Conservation (phyloP, 2,113 vertebrate genomes). For the Bombycilla garrulus region DNA sequence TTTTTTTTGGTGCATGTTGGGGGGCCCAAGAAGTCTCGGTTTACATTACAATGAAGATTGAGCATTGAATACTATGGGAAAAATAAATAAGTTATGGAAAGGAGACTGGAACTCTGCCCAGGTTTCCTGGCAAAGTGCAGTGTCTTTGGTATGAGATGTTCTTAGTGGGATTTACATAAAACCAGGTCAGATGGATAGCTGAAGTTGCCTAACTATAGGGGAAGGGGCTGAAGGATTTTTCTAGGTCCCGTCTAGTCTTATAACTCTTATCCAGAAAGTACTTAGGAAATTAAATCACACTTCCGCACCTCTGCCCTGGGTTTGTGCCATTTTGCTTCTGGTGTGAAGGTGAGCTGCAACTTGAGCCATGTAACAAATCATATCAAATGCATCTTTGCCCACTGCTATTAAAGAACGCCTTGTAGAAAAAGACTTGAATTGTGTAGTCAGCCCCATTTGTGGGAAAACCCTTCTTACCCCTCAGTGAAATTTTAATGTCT, state of each 20-base stretch:
- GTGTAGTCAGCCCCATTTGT: neutral
- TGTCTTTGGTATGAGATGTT: neutral
- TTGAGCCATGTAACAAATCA: neutral
- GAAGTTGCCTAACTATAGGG: neutral
- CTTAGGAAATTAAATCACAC: neutral
- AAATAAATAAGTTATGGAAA: neutral
- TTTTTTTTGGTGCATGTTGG: rapidly evolving
- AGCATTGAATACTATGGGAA: neutral
- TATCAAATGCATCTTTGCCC: neutral
- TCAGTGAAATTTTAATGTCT: neutral
- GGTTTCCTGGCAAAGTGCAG: neutral
- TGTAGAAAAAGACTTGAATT: neutral
- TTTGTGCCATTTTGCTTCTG: neutral
- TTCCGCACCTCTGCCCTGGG: neutral
- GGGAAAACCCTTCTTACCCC: neutral
- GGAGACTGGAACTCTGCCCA: neutral
- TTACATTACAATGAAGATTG: neutral
- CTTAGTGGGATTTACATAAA: neutral
- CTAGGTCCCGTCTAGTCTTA: neutral
- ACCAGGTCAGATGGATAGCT: neutral
- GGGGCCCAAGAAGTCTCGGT: neutral
- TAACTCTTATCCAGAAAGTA: neutral
- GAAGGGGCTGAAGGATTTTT: neutral
- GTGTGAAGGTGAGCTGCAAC: neutral
- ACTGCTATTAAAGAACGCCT: neutral